Conservation (phyloP, 2,888 invertebrate genomes). For the Sinhomidia bicolor region DNA sequence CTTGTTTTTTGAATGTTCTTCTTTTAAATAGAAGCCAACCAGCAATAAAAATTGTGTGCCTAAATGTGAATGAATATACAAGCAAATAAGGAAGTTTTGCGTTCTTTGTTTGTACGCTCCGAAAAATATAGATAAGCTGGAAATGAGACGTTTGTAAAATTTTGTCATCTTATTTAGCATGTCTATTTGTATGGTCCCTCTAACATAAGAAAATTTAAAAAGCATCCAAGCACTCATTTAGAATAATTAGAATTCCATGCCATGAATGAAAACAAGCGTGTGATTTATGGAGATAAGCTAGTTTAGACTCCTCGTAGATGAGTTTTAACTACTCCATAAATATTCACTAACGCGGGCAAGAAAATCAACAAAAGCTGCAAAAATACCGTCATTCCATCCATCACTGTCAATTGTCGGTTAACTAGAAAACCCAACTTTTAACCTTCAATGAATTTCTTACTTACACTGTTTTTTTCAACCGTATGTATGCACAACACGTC, state of each 20-base stretch:
- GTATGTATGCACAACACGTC: not conserved
- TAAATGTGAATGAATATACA: too few relatives aligned
- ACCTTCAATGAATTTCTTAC: slow-evolving; percentile 30
- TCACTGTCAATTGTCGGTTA: slow-evolving; percentile 55
- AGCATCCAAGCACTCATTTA: not conserved
- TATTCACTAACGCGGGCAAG: slow-evolving; percentile 42
- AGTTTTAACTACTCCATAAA: slow-evolving; percentile 42
- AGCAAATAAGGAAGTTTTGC: too few relatives aligned
- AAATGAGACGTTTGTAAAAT: too few relatives aligned
- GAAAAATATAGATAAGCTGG: too few relatives aligned
- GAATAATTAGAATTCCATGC: not conserved
- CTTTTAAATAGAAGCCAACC: too few relatives aligned
- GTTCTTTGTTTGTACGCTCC: too few relatives aligned
- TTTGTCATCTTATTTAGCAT: too few relatives aligned
- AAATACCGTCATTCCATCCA: slow-evolving; percentile 53
- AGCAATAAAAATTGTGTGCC: not conserved
- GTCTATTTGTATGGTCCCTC: too few relatives aligned
- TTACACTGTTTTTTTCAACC: not conserved
- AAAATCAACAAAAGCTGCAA: slow-evolving; percentile 54
- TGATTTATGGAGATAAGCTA: slow-evolving; percentile 39
- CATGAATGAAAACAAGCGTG: slow-evolving; percentile 38
- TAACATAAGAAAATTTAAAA: too few relatives aligned
- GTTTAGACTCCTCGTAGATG: slow-evolving; percentile 26
- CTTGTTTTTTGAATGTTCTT: not conserved
- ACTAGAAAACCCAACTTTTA: slow-evolving; percentile 4